These are phyloP conservation scores for Acanthornis magna DNA, from an alignment of 2,797 vertebrate genomes.

Conservation along the genomic window DNA sequence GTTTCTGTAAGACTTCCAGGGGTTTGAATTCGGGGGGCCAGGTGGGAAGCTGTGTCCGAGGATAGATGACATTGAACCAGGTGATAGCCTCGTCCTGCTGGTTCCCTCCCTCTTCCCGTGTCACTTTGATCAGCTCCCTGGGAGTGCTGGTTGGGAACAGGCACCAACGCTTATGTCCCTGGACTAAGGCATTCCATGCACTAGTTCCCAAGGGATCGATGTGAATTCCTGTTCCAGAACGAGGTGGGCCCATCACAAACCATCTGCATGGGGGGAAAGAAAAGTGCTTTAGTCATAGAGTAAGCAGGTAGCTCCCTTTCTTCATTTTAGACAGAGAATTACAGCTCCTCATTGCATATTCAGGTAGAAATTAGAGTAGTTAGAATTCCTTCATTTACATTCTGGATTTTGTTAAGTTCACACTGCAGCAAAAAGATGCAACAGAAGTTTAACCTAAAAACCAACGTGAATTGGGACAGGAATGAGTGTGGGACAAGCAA, in stretches of 20 bases:
- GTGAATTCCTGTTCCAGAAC: constrained; percentile 97
- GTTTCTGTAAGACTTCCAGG: constrained; percentile 91
- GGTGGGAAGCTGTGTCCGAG: constrained; percentile 87
- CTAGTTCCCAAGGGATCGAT: constrained; percentile 97
- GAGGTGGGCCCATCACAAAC: constrained; percentile 97
- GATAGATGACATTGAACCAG: constrained; percentile 94
- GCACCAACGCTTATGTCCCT: constrained; percentile 98
- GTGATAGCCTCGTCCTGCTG: constrained; percentile 99
- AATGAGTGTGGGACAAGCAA: not conserved
- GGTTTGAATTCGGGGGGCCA: constrained; percentile 94
- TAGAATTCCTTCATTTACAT: not conserved
- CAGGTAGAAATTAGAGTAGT: not conserved
- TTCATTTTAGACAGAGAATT: not conserved
- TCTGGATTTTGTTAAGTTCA: not conserved
- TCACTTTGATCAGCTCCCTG: constrained; percentile 95
- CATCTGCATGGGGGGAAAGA: constrained; percentile 75
- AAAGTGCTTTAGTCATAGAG: not conserved
- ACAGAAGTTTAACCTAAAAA: not conserved
- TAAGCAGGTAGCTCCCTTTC: not conserved
- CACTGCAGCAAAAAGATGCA: not conserved
- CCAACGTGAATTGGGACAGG: not conserved
- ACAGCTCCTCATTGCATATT: not conserved
- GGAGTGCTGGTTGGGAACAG: constrained; percentile 96
- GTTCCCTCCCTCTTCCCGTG: constrained; percentile 91
- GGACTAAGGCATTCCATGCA: constrained; percentile 95